Conservation (phyloP, 2,888 invertebrate genomes). For the Galerucella pusilla region DNA sequence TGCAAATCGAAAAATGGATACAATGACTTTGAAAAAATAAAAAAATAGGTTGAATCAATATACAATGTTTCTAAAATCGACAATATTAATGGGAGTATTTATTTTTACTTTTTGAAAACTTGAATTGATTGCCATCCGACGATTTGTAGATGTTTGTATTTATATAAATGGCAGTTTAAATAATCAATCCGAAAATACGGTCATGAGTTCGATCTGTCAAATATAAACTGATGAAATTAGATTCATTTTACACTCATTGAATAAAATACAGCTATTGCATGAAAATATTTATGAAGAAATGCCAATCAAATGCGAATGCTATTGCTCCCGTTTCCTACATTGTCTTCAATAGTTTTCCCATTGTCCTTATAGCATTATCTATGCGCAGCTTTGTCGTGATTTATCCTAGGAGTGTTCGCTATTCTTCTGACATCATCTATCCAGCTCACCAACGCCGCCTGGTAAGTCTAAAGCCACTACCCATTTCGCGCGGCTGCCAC, state of each 20-base stretch:
- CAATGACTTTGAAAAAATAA: background rate
- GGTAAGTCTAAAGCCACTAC: too few relatives aligned
- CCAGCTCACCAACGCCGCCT: too few relatives aligned
- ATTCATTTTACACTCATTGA: background rate
- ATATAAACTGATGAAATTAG: background rate
- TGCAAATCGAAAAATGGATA: background rate
- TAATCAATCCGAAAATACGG: background rate
- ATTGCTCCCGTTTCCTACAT: too few relatives aligned
- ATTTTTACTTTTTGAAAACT: background rate
- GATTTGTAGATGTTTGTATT: background rate
- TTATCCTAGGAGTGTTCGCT: too few relatives aligned
- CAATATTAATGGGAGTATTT: background rate
- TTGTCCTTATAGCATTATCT: too few relatives aligned
- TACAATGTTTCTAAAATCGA: background rate
- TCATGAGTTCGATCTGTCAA: background rate
- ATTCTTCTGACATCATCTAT: too few relatives aligned
- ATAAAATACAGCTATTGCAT: background rate
- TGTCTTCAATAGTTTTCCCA: too few relatives aligned
- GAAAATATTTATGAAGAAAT: background rate
- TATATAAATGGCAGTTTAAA: background rate
- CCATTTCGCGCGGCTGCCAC: too few relatives aligned
- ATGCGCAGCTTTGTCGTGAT: too few relatives aligned
- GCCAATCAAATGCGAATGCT: too few relatives aligned
- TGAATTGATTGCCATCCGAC: background rate
- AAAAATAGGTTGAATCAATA: slow-evolving; percentile 1